Base-by-base conservation (phyloP, 1,140 invertebrate genomes). In the Vollenhovia emeryi region DNA sequence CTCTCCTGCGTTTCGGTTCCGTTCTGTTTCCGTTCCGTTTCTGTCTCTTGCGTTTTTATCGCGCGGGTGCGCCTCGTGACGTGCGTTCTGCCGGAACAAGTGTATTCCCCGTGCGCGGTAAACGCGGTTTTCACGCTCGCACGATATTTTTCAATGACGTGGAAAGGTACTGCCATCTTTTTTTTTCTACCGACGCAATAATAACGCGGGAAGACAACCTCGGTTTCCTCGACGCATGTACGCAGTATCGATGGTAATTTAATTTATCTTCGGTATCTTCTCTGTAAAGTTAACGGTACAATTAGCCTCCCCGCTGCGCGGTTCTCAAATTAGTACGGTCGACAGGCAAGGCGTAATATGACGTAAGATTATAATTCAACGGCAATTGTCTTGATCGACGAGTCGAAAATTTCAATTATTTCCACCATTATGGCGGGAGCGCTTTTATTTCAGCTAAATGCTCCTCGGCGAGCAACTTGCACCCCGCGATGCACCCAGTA, bases 11-110 rank as follows among this genome's bases (percentile, higher is more conserved):
- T 82, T 78, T 85, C 75, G 45, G 5, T 85, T 80, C 50, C 64
- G 48, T 74, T 66, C 74, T 62, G 71, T 82, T 85, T 80, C 50
- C 64, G 48, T 74, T 66, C 74, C 55, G 71, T 82, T 57, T 84
- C 52, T 45, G 48, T 68, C n/a, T 57, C 62, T 24, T 73, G 48
- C 62, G 30, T 40, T 55, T 52, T 82, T 33, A 1, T 82, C 36
- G 50, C 78, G 36, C 27, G 66, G 64, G 45, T 68, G 55, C 21
- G 40, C 60, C 15, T 45, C 68, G 62, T 60, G 71, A 82, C 79
- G 69, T 36, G 76, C 55, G 52, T 45, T 84, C 78, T 69, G 76
- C 52, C 21, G 83, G 71, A 59, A 45, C 78, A 3, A 33, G 13
- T 27, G 15, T 15, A 62, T 36, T 40, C 30, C n/a, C 40, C 27